Evolutionary conservation across 2,888 invertebrate genomes (phyloP).

Genomic region (Phytoseiulus persimilis): DNA sequence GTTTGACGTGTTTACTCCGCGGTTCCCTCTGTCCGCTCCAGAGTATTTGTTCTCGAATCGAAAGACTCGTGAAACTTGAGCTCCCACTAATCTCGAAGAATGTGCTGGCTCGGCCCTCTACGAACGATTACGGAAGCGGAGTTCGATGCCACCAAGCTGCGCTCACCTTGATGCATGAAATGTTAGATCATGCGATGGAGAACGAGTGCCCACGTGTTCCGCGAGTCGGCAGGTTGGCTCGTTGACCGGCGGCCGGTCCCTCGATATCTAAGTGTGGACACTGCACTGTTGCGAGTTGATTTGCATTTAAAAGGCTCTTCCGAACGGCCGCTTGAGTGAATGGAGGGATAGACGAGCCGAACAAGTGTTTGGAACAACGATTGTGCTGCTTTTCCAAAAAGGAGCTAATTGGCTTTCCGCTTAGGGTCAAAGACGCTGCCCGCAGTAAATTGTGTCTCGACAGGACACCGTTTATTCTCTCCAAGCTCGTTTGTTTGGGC

Average conservation of each 20-base stretch:
- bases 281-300: neutral
- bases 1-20: neutral
- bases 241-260: neutral
- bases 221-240: neutral
- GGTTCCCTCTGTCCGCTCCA: neutral
- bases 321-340: neutral
- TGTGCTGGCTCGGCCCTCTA: neutral
- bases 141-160: neutral
- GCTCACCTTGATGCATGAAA: neutral
- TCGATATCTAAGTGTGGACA: neutral
- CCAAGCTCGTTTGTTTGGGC: no score
- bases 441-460: neutral
- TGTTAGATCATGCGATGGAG: neutral
- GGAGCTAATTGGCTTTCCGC: neutral
- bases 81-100: neutral
- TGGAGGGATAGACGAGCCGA: neutral
- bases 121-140: neutral
- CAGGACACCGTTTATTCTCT: no score
- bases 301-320: neutral
- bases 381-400: neutral
- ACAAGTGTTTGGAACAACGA: neutral
- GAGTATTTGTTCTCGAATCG: neutral
- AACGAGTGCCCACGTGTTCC: neutral
- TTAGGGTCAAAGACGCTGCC: neutral
- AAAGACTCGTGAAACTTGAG: neutral